These are phyloP conservation scores for Yponomeuta sedellus DNA, from an alignment of 2,888 invertebrate species.

Conservation along the genomic window DNA sequence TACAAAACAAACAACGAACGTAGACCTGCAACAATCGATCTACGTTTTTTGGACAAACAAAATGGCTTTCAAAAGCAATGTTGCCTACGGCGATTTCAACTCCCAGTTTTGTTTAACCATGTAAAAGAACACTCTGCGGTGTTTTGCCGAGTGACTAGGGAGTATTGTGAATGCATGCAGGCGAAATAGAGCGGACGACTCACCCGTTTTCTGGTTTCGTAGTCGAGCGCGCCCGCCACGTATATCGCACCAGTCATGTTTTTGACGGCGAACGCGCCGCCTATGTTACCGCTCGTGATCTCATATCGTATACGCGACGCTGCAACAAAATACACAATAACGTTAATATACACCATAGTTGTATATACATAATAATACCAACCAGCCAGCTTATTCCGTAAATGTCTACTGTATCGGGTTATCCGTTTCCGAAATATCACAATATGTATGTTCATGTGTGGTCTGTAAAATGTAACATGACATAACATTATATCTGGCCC, in stretches of 20 bases:
- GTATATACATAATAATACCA: not conserved
- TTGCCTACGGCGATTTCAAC: not conserved
- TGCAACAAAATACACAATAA: conserved; percentile 64
- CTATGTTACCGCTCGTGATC: conserved; percentile 99
- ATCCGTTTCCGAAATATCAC: too few species aligned
- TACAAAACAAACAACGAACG: not conserved
- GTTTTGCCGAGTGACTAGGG: not conserved
- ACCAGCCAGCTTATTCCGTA: not conserved
- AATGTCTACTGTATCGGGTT: not conserved
- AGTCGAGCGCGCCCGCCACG: conserved; percentile 97
- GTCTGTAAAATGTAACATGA: not conserved
- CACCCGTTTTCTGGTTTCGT: conserved; percentile 96
- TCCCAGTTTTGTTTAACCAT: conserved; percentile 1
- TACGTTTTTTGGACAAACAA: not conserved
- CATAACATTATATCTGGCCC: too few species aligned
- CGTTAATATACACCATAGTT: not conserved
- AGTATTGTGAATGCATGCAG: conserved; percentile 14
- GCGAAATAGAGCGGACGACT: conserved; percentile 51
- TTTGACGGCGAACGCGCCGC: conserved; percentile 97
- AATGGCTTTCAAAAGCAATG: not conserved
- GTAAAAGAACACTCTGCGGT: not conserved
- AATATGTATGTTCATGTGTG: too few species aligned
- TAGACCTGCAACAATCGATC: not conserved
- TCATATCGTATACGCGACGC: conserved; percentile 99
- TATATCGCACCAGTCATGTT: conserved; percentile 99